These are phyloP conservation scores for Geotrypetes seraphini DNA, from an alignment of 2,797 vertebrate genomes.

Conservation along the genomic window DNA sequence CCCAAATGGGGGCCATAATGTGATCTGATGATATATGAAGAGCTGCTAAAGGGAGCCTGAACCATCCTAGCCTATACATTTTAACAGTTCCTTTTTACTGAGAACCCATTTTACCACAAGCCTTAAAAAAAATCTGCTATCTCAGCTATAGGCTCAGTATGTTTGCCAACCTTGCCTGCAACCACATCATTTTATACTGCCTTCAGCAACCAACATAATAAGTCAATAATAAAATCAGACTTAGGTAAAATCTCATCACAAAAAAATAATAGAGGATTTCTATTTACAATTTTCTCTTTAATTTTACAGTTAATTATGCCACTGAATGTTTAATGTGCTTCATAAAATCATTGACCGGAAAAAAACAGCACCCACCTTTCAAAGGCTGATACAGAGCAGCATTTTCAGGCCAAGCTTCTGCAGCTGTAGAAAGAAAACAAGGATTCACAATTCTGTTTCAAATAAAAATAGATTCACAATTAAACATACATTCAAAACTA, in stretches of 20 bases:
- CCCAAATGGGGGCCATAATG: slow-evolving; percentile 82
- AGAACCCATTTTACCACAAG: slow-evolving; percentile 68
- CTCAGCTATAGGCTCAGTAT: slow-evolving; percentile 69
- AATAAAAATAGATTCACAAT: too few species aligned
- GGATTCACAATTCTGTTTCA: too few species aligned
- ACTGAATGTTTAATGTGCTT: slow-evolving; percentile 28
- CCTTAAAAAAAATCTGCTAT: slow-evolving; percentile 70
- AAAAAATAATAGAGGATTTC: slow-evolving; percentile 39
- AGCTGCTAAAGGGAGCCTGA: slow-evolving; percentile 74
- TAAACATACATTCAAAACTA: slow-evolving; percentile 20
- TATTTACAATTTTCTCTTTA: slow-evolving; percentile 26
- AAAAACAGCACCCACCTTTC: slow-evolving; percentile 62
- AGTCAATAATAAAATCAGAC: slow-evolving; percentile 63
- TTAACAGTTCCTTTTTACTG: slow-evolving; percentile 68
- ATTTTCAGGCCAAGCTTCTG: slow-evolving; percentile 90
- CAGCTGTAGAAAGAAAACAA: slow-evolving; percentile 43
- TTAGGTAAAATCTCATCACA: slow-evolving; percentile 42
- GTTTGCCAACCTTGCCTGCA: slow-evolving; percentile 63
- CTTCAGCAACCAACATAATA: slow-evolving; percentile 63
- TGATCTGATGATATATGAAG: slow-evolving; percentile 86
- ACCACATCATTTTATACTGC: slow-evolving; percentile 64
- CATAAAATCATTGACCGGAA: slow-evolving; percentile 32
- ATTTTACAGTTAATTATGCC: slow-evolving; percentile 30
- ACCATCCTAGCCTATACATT: slow-evolving; percentile 71
- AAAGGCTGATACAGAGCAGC: slow-evolving; percentile 84